Evolutionary conservation across 1,140 invertebrate species (phyloP).

Genomic region (Pachypeltis micranthus): DNA sequence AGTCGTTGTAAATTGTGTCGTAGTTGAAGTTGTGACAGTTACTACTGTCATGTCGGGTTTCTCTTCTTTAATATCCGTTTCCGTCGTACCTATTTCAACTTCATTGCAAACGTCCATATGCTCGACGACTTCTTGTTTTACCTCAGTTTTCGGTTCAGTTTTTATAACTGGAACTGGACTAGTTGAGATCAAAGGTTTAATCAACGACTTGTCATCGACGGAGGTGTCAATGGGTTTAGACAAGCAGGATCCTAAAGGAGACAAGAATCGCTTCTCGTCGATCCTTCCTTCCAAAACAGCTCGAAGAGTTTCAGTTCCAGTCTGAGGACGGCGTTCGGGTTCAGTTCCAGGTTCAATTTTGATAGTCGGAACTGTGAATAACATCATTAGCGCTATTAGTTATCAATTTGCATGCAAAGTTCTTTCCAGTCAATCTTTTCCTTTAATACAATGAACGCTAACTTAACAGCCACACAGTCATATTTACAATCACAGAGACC

Average conservation of each 20-base stretch:
- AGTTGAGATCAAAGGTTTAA: slow-evolving; percentile 12
- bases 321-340: background rate
- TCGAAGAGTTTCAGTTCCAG: slow-evolving; percentile 18
- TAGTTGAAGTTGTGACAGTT: background rate
- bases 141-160: slow-evolving; percentile 13
- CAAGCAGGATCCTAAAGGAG: no score
- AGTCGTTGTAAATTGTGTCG: background rate
- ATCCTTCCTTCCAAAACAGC: slow-evolving; percentile 19
- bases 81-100: slow-evolving; percentile 25
- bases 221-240: background rate
- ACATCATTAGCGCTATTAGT: no score
- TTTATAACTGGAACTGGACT: slow-evolving; percentile 16
- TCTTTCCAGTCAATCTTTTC: no score
- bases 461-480: no score
- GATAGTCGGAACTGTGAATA: background rate
- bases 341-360: background rate
- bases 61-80: slow-evolving; percentile 18
- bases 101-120: slow-evolving; percentile 24
- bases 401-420: no score
- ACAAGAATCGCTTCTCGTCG: slow-evolving; percentile 5
- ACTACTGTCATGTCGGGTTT: slow-evolving; percentile 3
- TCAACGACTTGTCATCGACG: background rate
- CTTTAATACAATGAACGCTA: no score
- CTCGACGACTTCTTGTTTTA: slow-evolving; percentile 18
- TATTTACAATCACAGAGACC: no score